A percentile compares a stretch with the other conserved stretches of the same genome.
Evolutionary conservation across 2,113 vertebrate genomes (phyloP).

Genomic region (Platichthys flesus): DNA sequence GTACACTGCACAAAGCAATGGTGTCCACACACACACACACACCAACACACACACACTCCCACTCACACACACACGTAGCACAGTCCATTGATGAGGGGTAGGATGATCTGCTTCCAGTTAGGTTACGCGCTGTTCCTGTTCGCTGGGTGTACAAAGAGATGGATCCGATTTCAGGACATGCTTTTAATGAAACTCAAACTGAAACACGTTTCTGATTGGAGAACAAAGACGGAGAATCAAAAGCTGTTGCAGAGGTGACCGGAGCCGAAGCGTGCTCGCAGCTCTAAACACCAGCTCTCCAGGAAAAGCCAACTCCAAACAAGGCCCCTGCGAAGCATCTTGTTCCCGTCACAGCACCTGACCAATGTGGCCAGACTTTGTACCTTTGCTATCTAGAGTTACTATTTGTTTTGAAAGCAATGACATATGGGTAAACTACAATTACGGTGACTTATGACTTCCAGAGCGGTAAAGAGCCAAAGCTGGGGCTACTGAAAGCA

Average conservation of each 20-base stretch:
- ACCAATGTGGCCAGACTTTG: constrained; percentile 15
- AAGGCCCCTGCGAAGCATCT: constrained; percentile 54
- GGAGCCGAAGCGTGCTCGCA: constrained; percentile 41
- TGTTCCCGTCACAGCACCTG: constrained; percentile 54
- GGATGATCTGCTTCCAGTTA: constrained; percentile 82
- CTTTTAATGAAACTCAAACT: constrained; percentile 83
- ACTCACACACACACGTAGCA: constrained; percentile 32
- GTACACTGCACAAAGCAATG: constrained; percentile 29
- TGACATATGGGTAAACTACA: constrained; percentile 70
- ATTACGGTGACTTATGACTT: constrained; percentile 65
- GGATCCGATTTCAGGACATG: constrained; percentile 80
- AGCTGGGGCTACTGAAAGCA: constrained; percentile 65
- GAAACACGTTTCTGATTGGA: constrained; percentile 78
- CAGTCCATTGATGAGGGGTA: constrained; percentile 38
- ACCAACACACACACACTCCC: constrained; percentile 19
- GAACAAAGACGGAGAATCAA: constrained; percentile 76
- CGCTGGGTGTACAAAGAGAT: constrained; percentile 65
- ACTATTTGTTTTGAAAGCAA: constrained; percentile 79
- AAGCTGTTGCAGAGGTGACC: constrained; percentile 68
- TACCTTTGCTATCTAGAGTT: constrained; percentile 64
- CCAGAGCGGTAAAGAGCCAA: constrained; percentile 53
- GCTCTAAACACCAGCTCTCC: constrained; percentile 68
- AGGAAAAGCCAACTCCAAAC: constrained; percentile 67
- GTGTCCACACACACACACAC: constrained; percentile 12
- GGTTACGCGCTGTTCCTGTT: constrained; percentile 68